Percentiles rank a stretch among this genome's conserved stretches.
Conservation (phyloP, 2,797 vertebrate genomes). For the Holocentrus rufus region DNA sequence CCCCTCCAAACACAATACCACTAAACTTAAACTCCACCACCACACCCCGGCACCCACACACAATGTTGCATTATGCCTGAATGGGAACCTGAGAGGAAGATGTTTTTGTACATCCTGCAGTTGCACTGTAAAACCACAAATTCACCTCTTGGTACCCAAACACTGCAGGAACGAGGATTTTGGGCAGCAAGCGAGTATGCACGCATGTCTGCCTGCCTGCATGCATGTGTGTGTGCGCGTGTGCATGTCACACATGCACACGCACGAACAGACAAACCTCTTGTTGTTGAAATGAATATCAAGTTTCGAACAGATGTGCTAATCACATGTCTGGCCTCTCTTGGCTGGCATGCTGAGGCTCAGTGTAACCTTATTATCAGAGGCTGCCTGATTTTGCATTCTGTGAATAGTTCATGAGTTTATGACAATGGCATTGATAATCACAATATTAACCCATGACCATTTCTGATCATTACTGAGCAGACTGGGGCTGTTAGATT, state of each 20-base stretch:
- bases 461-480: background rate
- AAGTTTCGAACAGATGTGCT: constrained; percentile 77
- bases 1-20: constrained; percentile 59
- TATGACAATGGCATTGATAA: background rate
- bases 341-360: background rate
- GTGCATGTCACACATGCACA: too few relatives aligned
- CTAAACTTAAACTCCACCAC: constrained; percentile 48
- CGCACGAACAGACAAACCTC: background rate
- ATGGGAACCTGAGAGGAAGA: constrained; percentile 30
- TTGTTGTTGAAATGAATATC: constrained; percentile 64
- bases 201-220: background rate
- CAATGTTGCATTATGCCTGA: constrained; percentile 32
- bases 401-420: background rate
- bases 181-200: background rate
- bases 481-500: too few relatives aligned
- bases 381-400: background rate
- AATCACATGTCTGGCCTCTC: constrained; percentile 68
- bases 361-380: constrained; percentile 10
- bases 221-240: constrained; percentile 1
- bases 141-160: constrained; percentile 8
- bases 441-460: background rate
- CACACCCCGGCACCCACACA: constrained; percentile 26
- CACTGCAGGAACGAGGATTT: constrained; percentile 2
- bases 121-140: constrained; percentile 32
- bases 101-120: constrained; percentile 16